Evolutionary conservation across 2,888 invertebrate genomes (phyloP).

Genomic region (Drosophila pullipes): DNA sequence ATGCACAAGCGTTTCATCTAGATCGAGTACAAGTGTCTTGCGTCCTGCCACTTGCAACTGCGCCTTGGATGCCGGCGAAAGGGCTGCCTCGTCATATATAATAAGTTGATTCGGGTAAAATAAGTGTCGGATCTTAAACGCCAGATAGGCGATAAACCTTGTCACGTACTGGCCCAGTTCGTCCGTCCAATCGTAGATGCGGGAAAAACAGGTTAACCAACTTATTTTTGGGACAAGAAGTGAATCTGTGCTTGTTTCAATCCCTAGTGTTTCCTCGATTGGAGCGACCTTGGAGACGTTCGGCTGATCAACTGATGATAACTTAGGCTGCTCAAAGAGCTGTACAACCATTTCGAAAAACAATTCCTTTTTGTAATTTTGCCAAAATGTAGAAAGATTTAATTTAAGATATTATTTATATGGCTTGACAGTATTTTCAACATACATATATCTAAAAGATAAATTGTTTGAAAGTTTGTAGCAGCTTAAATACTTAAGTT

Average conservation of each 20-base stretch:
- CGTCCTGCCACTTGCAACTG: conserved; percentile 28
- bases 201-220: neutral
- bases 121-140: neutral
- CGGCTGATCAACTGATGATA: conserved; percentile 3
- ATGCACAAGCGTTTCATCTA: conserved; percentile 68
- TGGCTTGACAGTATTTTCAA: neutral
- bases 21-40: conserved; percentile 57
- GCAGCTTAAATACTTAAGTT: neutral
- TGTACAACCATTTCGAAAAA: conserved; percentile 28
- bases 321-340: conserved; percentile 16
- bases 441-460: neutral
- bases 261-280: neutral
- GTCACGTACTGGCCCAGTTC: conserved; percentile 44
- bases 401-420: neutral
- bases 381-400: neutral
- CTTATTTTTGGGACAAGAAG: neutral
- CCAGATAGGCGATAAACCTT: conserved; percentile 18
- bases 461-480: neutral
- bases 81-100: conserved; percentile 35
- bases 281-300: conserved; percentile 3
- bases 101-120: neutral
- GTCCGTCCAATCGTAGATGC: conserved; percentile 2
- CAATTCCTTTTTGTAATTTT: neutral
- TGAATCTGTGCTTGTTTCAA: neutral
- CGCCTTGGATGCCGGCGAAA: conserved; percentile 19